Evolutionary conservation across 2,797 vertebrate genomes (phyloP).

Genomic region (Gadopsis marmoratus): DNA sequence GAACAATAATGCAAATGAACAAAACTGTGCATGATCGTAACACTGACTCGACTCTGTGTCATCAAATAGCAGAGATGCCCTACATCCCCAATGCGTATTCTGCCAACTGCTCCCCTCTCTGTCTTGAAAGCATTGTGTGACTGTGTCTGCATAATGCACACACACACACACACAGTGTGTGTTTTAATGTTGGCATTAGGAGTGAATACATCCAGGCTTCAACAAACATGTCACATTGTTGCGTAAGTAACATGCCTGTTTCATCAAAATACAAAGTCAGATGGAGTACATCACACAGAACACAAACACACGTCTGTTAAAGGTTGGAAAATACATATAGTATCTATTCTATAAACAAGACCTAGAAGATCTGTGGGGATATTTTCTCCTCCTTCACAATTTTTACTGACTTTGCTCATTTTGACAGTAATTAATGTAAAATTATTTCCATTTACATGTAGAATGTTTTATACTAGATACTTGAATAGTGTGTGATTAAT

Average conservation of each 20-base stretch:
- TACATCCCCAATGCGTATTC: slow-evolving; percentile 56
- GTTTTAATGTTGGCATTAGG: slow-evolving; percentile 19
- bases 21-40: slow-evolving; percentile 60
- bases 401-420: background rate
- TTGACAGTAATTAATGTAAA: background rate
- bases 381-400: background rate
- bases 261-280: slow-evolving; percentile 30
- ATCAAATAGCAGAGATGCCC: slow-evolving; percentile 56
- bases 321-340: background rate
- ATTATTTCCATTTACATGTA: background rate
- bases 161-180: background rate
- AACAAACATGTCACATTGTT: slow-evolving; percentile 42
- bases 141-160: slow-evolving; percentile 38
- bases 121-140: slow-evolving; percentile 47
- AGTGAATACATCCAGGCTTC: slow-evolving; percentile 18
- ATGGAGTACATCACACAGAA: slow-evolving; percentile 17
- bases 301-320: slow-evolving; percentile 10
- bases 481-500: background rate
- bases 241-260: slow-evolving; percentile 8
- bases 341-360: background rate
- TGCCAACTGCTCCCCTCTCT: slow-evolving; percentile 49
- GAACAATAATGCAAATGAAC: slow-evolving; percentile 60
- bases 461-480: background rate
- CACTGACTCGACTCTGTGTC: slow-evolving; percentile 56
- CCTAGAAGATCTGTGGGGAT: background rate